Evolutionary conservation across 2,888 invertebrate genomes (phyloP).

Genomic region (Dioctria linearis): DNA sequence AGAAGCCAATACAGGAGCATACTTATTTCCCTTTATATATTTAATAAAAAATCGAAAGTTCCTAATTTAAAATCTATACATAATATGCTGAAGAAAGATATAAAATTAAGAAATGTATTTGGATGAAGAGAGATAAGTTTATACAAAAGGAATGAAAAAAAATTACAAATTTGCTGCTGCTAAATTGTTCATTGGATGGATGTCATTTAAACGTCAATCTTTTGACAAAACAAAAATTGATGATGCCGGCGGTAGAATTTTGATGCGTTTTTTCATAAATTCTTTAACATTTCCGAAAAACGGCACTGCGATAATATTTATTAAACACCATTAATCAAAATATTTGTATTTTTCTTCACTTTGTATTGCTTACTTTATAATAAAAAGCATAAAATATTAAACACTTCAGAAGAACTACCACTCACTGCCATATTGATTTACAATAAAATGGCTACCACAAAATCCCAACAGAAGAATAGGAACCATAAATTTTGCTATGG

Average conservation of each 20-base stretch:
- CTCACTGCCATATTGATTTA: conserved; percentile 44
- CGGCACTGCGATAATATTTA: no score
- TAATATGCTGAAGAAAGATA: background rate
- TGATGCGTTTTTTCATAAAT: background rate
- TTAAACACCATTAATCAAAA: no score
- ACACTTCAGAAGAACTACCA: no score
- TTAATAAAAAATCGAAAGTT: no score
- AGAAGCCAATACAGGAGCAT: no score
- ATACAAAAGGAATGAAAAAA: no score
- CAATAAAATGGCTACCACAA: conserved; percentile 38
- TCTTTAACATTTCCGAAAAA: background rate
- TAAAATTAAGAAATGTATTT: background rate
- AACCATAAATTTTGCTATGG: no score
- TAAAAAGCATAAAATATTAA: no score
- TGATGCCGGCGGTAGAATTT: conserved; percentile 20
- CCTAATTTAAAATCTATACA: no score
- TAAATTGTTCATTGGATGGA: conserved; percentile 5
- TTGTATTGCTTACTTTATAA: no score
- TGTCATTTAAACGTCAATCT: conserved; percentile 29
- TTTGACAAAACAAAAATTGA: conserved; percentile 31
- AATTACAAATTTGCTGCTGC: background rate
- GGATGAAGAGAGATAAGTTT: conserved; percentile 6
- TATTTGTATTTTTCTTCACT: no score
- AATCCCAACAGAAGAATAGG: background rate
- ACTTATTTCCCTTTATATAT: no score